Conservation (phyloP, 2,888 invertebrate genomes). For the Leucozona laternaria region DNA sequence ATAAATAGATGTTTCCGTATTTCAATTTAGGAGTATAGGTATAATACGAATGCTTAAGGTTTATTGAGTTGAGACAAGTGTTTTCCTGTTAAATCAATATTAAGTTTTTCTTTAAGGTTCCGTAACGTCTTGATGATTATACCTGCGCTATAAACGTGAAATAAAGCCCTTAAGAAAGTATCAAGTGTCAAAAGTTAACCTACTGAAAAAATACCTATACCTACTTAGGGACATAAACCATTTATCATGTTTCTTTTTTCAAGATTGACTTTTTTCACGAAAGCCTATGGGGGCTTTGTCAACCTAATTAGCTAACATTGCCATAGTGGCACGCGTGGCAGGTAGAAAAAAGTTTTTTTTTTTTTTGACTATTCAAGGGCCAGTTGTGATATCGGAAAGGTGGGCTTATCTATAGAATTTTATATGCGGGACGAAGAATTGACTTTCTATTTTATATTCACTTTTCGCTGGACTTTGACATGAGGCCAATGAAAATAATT, state of each 20-base stretch:
- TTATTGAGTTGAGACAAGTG: not conserved
- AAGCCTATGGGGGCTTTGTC: not conserved
- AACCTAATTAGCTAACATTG: conserved; percentile 18
- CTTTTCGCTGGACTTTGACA: conserved; percentile 17
- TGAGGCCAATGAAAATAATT: conserved; percentile 57
- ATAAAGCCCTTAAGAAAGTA: conserved; percentile 14
- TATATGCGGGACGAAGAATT: not conserved
- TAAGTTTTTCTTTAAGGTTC: not conserved
- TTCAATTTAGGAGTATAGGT: not conserved
- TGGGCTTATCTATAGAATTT: not conserved
- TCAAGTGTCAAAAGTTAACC: conserved; percentile 25
- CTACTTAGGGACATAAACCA: conserved; percentile 1
- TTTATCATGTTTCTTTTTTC: conserved; percentile 17
- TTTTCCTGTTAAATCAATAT: conserved; percentile 8
- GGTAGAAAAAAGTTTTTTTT: conserved; percentile 14
- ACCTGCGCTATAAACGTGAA: not conserved
- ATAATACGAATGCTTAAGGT: not conserved
- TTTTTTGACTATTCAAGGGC: not conserved
- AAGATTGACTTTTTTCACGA: conserved; percentile 19
- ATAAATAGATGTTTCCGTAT: conserved; percentile 23
- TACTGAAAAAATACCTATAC: not conserved
- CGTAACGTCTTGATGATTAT: not conserved
- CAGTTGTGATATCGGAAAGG: not conserved
- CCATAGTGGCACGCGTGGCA: conserved; percentile 14
- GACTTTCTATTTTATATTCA: conserved; percentile 20